A percentile compares a stretch with the other conserved stretches of the same genome.
Conservation (phyloP, 2,797 vertebrate species). For the Chromobotia macracanthus region DNA sequence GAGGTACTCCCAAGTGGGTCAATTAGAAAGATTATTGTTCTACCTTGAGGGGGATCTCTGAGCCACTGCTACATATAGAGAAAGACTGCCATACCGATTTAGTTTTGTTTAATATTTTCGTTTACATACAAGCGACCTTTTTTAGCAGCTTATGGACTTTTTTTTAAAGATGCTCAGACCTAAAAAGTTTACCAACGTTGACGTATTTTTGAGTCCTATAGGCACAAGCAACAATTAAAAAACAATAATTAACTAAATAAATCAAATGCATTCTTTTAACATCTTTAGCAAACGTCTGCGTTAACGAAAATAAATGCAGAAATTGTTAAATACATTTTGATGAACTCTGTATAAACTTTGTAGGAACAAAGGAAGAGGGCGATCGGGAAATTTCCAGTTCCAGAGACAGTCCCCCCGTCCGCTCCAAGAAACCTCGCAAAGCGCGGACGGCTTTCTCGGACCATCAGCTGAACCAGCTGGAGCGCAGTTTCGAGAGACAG, state of each 20-base stretch:
- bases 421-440: slow-evolving; percentile 94
- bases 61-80: slow-evolving; percentile 84
- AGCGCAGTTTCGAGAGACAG: slow-evolving; percentile 94
- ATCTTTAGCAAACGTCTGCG: not conserved
- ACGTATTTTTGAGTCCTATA: not conserved
- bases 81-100: slow-evolving; percentile 93
- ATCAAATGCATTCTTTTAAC: not conserved
- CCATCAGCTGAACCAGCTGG: slow-evolving; percentile 95
- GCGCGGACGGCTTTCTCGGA: slow-evolving; percentile 94
- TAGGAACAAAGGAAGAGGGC: slow-evolving; percentile 91
- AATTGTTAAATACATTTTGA: not conserved
- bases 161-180: not conserved
- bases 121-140: not conserved
- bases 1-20: slow-evolving; percentile 96
- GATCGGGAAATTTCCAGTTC: slow-evolving; percentile 95
- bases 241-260: not conserved
- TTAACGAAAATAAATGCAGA: not conserved
- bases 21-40: slow-evolving; percentile 98
- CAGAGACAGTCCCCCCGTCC: slow-evolving; percentile 91
- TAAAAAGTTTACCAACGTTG: not conserved
- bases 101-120: slow-evolving; percentile 58
- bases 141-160: not conserved
- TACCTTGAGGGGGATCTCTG: slow-evolving; percentile 86
- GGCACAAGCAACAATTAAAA: too few species aligned
- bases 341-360: slow-evolving; percentile 30